phyloP scores from a whole-genome alignment of 2,797 vertebrate species.

The Basileuterus tristriatus region DNA sequence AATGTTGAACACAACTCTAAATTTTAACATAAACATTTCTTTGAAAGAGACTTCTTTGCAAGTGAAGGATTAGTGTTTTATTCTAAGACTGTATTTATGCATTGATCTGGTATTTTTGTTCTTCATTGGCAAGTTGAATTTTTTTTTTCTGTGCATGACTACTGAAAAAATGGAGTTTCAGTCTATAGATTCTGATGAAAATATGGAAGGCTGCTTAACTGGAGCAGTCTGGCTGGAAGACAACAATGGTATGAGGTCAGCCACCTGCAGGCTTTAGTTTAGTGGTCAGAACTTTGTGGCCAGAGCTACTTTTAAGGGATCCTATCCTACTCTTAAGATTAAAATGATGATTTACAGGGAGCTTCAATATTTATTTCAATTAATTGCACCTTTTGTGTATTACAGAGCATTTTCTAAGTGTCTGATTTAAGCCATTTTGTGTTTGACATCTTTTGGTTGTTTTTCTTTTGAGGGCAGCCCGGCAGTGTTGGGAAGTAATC shows the following conservation, averaged over 20 bases:
- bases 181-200: not conserved
- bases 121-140: not conserved
- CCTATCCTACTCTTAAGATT: not conserved
- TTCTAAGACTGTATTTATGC: not conserved
- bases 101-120: conserved; percentile 33
- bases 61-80: not conserved
- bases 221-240: not conserved
- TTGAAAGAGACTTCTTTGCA: conserved; percentile 45
- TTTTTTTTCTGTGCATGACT: not conserved
- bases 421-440: not conserved
- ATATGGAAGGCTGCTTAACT: not conserved
- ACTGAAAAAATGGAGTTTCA: not conserved
- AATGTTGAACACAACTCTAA: conserved; percentile 53
- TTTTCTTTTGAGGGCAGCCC: conserved; percentile 19
- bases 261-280: not conserved
- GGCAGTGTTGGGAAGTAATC: not conserved
- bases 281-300: not conserved
- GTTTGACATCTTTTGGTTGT: not conserved
- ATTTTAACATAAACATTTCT: conserved; percentile 58
- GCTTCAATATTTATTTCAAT: not conserved
- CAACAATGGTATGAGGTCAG: not conserved
- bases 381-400: not conserved
- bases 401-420: not conserved
- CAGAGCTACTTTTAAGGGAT: not conserved
- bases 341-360: not conserved